A percentile compares a stretch with the other conserved stretches of the same genome.
phyloP scores from a whole-genome alignment of 2,797 vertebrate genomes.

The Onychomys arenicola region DNA sequence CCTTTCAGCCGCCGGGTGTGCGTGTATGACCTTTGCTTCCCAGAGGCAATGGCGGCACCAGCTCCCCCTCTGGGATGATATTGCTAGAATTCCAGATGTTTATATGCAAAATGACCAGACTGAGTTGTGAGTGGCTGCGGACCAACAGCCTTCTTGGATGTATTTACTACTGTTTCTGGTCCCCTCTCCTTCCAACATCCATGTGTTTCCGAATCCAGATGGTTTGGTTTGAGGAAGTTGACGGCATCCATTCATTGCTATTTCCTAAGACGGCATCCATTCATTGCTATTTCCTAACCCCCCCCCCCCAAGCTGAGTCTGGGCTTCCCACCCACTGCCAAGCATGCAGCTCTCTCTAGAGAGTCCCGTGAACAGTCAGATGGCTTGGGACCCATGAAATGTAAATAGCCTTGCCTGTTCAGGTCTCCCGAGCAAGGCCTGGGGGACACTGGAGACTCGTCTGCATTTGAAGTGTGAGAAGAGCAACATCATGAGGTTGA shows the following conservation, averaged over 20 bases:
- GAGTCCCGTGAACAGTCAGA: neutral
- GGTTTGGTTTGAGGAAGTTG: neutral
- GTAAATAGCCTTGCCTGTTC: neutral
- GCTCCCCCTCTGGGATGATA: neutral
- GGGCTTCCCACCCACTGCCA: accelerated
- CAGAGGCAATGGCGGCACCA: neutral
- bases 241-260: neutral
- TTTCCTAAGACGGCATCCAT: neutral
- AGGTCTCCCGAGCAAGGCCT: neutral
- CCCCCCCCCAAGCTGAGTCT: accelerated
- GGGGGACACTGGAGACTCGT: neutral
- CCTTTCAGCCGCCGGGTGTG: neutral
- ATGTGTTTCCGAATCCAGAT: neutral
- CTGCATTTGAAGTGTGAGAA: neutral
- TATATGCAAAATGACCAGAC: neutral
- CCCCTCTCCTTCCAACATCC: neutral
- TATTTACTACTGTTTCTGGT: neutral
- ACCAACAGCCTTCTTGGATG: too few relatives aligned
- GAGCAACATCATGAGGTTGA: neutral
- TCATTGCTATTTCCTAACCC: neutral
- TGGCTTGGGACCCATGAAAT: neutral
- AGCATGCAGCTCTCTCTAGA: neutral
- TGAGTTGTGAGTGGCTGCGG: accelerated
- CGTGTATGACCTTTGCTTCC: neutral
- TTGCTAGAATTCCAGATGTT: neutral